Conservation (phyloP, 2,888 invertebrate species). For the Scaptodrosophila latifasciaeformis region DNA sequence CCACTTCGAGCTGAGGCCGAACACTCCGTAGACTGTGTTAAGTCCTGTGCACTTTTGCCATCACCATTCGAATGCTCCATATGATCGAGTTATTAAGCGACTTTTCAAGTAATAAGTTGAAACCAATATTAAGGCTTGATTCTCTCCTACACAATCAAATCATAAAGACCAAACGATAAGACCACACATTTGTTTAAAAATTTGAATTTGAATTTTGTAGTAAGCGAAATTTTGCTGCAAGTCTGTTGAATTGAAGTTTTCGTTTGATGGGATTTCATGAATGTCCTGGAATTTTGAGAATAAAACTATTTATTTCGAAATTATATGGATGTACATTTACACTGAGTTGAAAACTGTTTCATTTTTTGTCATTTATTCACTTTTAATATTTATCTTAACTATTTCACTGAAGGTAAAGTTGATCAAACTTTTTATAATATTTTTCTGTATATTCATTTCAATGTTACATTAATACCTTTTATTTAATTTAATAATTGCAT, state of each 20-base stretch:
- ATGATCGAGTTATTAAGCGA: not conserved
- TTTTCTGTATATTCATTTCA: not conserved
- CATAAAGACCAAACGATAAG: slow-evolving; percentile 43
- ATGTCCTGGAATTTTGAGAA: slow-evolving; percentile 23
- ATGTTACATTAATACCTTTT: too few relatives aligned
- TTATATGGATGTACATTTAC: too few relatives aligned
- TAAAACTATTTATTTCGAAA: not conserved
- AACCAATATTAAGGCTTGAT: not conserved
- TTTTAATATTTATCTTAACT: not conserved
- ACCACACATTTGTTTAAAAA: slow-evolving; percentile 31
- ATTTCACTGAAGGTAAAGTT: too few relatives aligned
- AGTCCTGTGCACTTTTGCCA: too few relatives aligned
- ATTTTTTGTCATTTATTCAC: not conserved
- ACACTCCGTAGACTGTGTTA: too few relatives aligned
- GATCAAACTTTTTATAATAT: not conserved
- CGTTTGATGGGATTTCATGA: slow-evolving; percentile 46
- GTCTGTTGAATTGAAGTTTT: slow-evolving; percentile 15
- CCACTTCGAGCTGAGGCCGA: slow-evolving; percentile 8
- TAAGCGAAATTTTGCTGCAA: not conserved
- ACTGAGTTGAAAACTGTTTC: not conserved
- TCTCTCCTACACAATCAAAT: slow-evolving; percentile 39
- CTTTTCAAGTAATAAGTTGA: not conserved
- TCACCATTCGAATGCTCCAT: slow-evolving; percentile 56
- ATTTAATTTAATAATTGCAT: too few relatives aligned
- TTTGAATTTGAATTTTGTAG: slow-evolving; percentile 10